These are phyloP conservation scores for Diloba caeruleocephala DNA, from an alignment of 2,888 invertebrate genomes.

Conservation along the genomic window DNA sequence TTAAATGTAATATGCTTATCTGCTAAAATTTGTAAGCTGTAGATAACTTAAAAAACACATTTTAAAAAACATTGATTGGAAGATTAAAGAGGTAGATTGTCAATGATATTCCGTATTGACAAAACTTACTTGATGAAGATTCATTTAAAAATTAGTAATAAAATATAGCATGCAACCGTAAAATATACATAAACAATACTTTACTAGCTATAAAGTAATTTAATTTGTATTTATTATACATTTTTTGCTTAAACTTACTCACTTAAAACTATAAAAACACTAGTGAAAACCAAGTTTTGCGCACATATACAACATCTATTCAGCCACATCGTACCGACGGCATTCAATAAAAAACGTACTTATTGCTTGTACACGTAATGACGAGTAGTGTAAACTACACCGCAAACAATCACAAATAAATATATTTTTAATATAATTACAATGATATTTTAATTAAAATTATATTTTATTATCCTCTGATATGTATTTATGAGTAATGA, in stretches of 20 bases:
- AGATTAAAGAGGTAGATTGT: slow-evolving; percentile 58
- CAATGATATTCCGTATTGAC: slow-evolving; percentile 18
- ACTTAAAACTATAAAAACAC: slow-evolving; percentile 63
- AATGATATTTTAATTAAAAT: slow-evolving; percentile 62
- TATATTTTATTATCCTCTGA: slow-evolving; percentile 78
- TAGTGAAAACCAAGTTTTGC: slow-evolving; percentile 79
- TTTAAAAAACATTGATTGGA: slow-evolving; percentile 52
- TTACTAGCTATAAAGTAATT: slow-evolving; percentile 42
- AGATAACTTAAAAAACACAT: slow-evolving; percentile 38
- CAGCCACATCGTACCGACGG: slow-evolving; percentile 79
- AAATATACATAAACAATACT: slow-evolving; percentile 38
- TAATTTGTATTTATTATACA: slow-evolving; percentile 43
- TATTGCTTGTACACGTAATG: slow-evolving; percentile 89
- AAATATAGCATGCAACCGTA: slow-evolving; percentile 30
- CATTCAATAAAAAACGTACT: slow-evolving; percentile 81
- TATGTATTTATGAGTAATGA: slow-evolving; percentile 66
- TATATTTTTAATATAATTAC: slow-evolving; percentile 67
- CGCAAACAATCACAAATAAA: slow-evolving; percentile 85
- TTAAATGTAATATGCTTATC: slow-evolving; percentile 33
- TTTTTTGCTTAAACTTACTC: slow-evolving; percentile 53
- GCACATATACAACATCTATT: slow-evolving; percentile 84
- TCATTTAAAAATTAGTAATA: slow-evolving; percentile 9
- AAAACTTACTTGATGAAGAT: slow-evolving; percentile 17
- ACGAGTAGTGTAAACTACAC: slow-evolving; percentile 69
- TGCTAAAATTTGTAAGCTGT: slow-evolving; percentile 38